Conservation (phyloP, 2,797 vertebrate species). For the Centroberyx gerrardi region DNA sequence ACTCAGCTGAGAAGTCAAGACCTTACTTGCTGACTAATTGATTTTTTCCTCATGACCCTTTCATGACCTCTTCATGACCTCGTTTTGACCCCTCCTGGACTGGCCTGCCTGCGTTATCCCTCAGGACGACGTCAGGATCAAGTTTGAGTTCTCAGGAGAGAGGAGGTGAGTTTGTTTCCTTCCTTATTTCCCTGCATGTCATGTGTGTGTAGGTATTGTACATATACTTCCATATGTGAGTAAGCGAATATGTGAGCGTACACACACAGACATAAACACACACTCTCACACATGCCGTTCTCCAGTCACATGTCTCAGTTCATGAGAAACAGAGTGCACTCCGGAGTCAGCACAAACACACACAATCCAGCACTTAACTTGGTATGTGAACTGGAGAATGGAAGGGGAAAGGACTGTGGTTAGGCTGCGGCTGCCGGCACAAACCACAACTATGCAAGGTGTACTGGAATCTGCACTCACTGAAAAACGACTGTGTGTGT, state of each 20-base stretch:
- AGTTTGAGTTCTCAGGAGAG: conserved; percentile 95
- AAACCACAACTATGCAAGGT: conserved; percentile 95
- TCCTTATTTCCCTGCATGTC: conserved; percentile 13
- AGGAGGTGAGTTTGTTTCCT: conserved; percentile 86
- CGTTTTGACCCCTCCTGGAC: not conserved
- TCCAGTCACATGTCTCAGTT: conserved; percentile 62
- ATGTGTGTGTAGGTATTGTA: not conserved
- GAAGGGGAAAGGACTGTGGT: conserved; percentile 86
- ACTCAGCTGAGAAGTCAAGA: not conserved
- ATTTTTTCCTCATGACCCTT: conserved; percentile 18
- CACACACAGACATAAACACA: conserved; percentile 54
- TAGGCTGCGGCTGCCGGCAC: conserved; percentile 86
- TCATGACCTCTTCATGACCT: conserved; percentile 20
- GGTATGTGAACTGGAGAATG: conserved; percentile 85
- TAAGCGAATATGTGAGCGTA: not conserved
- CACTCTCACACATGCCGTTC: conserved; percentile 42
- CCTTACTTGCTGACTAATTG: not conserved
- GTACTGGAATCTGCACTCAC: conserved; percentile 83
- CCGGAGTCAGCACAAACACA: conserved; percentile 34
- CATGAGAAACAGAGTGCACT: conserved; percentile 55
- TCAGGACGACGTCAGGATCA: conserved; percentile 89
- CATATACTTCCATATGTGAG: not conserved
- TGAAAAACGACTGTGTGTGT: conserved; percentile 69
- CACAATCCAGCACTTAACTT: conserved; percentile 65
- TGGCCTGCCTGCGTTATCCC: conserved; percentile 16